Percentiles rank a stretch among this genome's conserved stretches.
phyloP scores from a whole-genome alignment of 2,888 invertebrate species.

The Plemyria rubiginata region DNA sequence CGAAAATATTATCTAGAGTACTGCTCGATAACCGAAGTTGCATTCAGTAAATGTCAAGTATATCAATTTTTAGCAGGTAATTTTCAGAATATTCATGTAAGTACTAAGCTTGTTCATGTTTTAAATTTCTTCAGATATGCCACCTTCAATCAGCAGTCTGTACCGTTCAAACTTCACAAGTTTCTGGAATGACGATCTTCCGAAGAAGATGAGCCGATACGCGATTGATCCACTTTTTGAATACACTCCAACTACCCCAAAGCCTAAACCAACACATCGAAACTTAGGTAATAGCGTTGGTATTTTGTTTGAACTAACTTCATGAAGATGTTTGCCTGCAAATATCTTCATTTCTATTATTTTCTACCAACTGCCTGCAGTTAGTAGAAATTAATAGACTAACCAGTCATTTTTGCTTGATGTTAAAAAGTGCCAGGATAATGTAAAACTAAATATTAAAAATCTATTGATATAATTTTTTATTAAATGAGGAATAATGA shows the following conservation, averaged over 20 bases:
- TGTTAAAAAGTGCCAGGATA: not conserved
- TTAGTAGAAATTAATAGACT: slow-evolving; percentile 5
- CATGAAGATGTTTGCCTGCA: slow-evolving; percentile 9
- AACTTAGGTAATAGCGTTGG: slow-evolving; percentile 52
- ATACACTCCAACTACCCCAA: slow-evolving; percentile 61
- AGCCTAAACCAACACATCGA: slow-evolving; percentile 60
- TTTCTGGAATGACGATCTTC: slow-evolving; percentile 94
- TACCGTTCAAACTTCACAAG: slow-evolving; percentile 92
- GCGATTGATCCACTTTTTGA: slow-evolving; percentile 73
- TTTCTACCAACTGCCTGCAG: too few species aligned
- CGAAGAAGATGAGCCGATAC: slow-evolving; percentile 87
- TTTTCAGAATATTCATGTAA: too few species aligned
- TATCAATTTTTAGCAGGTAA: too few species aligned
- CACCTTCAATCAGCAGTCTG: slow-evolving; percentile 88
- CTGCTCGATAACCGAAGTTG: too few species aligned
- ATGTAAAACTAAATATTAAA: too few species aligned
- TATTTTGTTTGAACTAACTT: slow-evolving; percentile 30
- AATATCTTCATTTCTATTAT: too few species aligned
- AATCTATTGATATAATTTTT: too few species aligned
- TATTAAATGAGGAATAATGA: too few species aligned
- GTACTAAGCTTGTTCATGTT: not conserved
- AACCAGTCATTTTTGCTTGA: not conserved
- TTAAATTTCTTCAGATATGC: slow-evolving; percentile 86
- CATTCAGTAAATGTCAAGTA: too few species aligned
- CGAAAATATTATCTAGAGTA: too few species aligned